Conservation (phyloP, 1,140 invertebrate species). For the Drosophila watanabei region DNA sequence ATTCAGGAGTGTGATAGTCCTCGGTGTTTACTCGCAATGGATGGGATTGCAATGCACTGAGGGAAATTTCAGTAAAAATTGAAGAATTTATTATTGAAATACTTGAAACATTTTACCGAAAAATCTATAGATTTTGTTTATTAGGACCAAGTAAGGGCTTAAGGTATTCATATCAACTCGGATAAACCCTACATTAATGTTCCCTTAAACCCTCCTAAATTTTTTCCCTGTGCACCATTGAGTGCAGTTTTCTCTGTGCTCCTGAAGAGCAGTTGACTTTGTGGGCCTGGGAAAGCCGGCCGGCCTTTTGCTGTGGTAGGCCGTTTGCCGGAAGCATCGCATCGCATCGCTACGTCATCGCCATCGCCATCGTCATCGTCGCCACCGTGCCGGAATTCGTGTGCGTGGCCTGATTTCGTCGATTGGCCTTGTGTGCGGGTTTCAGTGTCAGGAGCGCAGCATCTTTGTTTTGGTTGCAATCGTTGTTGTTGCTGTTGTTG, state of each 20-base stretch:
- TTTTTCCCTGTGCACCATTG: conserved; percentile 8
- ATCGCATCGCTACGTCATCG: conserved; percentile 46
- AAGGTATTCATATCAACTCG: too few relatives aligned
- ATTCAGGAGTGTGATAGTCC: conserved; percentile 39
- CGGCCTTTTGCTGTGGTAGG: conserved; percentile 31
- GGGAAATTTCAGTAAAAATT: not conserved
- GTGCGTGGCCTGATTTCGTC: conserved; percentile 79
- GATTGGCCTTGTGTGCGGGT: conserved; percentile 76
- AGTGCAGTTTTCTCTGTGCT: conserved; percentile 72
- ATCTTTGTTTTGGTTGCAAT: conserved; percentile 70
- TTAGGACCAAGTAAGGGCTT: too few relatives aligned
- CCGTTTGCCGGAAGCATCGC: conserved; percentile 33
- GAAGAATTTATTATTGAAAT: not conserved
- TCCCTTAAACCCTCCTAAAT: not conserved
- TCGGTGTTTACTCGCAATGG: conserved; percentile 60
- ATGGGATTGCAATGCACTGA: conserved; percentile 48
- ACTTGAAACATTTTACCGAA: not conserved
- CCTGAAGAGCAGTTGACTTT: not conserved
- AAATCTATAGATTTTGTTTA: too few relatives aligned
- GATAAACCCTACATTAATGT: not conserved
- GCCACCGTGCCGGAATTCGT: conserved; percentile 59
- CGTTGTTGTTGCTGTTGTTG: conserved; percentile 19
- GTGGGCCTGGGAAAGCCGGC: conserved; percentile 3
- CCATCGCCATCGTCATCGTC: conserved; percentile 53
- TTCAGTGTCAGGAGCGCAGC: conserved; percentile 78